Evolutionary conservation across 2,888 invertebrate genomes (phyloP).

Genomic region (Habrosyne pyritoides): DNA sequence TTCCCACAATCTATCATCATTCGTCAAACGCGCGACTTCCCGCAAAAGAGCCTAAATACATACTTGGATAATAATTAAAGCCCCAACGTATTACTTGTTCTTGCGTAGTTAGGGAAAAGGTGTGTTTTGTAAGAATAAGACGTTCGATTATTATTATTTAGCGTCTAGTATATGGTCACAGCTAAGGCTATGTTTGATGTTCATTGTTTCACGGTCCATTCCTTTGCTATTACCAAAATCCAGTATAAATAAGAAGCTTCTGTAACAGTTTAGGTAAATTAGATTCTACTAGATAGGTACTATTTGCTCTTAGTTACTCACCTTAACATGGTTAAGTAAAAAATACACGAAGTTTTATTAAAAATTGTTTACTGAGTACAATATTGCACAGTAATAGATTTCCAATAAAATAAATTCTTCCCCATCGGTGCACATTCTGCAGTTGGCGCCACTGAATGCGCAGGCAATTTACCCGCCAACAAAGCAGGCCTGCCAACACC

Average conservation of each 20-base stretch:
- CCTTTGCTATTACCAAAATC: no score
- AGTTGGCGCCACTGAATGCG: constrained; percentile 35
- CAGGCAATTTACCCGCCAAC: constrained; percentile 43
- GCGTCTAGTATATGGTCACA: no score
- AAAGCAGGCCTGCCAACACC: constrained; percentile 47
- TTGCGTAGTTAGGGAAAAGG: not conserved
- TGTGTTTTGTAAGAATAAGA: not conserved
- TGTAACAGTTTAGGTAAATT: no score
- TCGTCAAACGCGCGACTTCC: constrained; percentile 41
- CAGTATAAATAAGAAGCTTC: no score
- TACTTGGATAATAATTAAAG: constrained; percentile 39
- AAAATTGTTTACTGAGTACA: not conserved
- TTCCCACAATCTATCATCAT: constrained; percentile 55
- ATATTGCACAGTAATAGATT: constrained; percentile 3
- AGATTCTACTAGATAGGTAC: no score
- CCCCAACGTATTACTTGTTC: not conserved
- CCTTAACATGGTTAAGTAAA: no score
- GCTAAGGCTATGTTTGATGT: no score
- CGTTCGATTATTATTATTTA: no score
- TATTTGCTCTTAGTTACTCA: no score
- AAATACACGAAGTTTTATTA: not conserved
- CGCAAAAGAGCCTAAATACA: constrained; percentile 36
- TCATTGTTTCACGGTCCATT: no score
- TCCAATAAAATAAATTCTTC: constrained; percentile 30
- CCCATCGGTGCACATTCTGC: constrained; percentile 36